Percentiles rank a stretch among this genome's conserved stretches.
Conservation (phyloP, 2,888 invertebrate genomes). For the Aphodius sticticus region DNA sequence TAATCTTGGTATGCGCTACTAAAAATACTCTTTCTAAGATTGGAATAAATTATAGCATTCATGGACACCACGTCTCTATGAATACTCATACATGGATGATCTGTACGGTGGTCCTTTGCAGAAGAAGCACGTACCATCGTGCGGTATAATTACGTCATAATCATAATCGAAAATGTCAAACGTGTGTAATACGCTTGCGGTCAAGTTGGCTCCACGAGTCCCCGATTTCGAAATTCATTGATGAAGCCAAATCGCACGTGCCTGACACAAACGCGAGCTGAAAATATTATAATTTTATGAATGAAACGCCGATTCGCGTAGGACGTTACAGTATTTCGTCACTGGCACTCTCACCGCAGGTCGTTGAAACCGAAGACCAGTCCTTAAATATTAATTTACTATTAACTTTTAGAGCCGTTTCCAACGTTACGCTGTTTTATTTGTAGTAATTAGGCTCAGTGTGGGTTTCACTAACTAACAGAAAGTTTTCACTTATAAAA, state of each 20-base stretch:
- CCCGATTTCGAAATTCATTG: slow-evolving; percentile 51
- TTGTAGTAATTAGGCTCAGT: not conserved
- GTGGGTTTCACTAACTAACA: not conserved
- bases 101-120: not conserved
- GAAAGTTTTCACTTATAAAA: not conserved
- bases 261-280: slow-evolving; percentile 47
- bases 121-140: not conserved
- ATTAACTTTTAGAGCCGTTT: not conserved
- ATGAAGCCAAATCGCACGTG: slow-evolving; percentile 53
- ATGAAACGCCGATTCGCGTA: slow-evolving; percentile 43
- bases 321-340: slow-evolving; percentile 4
- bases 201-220: not conserved
- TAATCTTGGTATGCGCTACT: no score
- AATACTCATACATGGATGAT: not conserved
- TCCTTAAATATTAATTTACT: slow-evolving; percentile 4
- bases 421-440: not conserved
- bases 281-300: slow-evolving; percentile 55
- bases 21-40: no score
- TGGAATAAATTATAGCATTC: not conserved
- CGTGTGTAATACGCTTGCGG: slow-evolving; percentile 4
- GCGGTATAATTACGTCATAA: slow-evolving; percentile 4
- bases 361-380: not conserved
- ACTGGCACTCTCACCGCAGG: not conserved
- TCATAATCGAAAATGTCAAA: not conserved
- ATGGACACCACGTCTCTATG: not conserved